These are phyloP conservation scores for Syndactyla subalaris DNA, from an alignment of 2,797 vertebrate species.

Conservation along the genomic window DNA sequence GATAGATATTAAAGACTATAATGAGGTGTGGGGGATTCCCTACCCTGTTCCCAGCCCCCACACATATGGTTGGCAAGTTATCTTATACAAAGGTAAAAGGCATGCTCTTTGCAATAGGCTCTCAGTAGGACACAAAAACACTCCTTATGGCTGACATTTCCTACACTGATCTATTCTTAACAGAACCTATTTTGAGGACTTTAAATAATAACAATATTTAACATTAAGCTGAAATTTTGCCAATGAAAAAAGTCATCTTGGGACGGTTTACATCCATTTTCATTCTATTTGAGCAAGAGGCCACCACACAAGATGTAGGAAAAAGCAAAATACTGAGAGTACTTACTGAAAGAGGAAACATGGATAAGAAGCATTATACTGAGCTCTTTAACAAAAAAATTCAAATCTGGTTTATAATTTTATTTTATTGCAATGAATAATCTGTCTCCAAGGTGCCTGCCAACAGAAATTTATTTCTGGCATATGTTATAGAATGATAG, in stretches of 20 bases:
- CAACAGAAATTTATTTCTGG: background rate
- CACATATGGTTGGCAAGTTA: background rate
- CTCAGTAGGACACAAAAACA: background rate
- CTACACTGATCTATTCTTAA: background rate
- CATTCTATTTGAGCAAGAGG: background rate
- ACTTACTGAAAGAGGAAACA: background rate
- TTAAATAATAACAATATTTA: background rate
- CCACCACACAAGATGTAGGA: accelerated
- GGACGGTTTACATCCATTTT: background rate
- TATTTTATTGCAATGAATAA: background rate
- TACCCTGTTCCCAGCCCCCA: background rate
- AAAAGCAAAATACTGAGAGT: background rate
- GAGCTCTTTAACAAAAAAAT: background rate
- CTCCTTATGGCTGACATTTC: background rate
- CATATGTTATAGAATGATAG: background rate
- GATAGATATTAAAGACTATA: slow-evolving; percentile 39
- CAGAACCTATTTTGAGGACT: background rate
- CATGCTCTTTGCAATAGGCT: background rate
- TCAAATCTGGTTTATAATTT: background rate
- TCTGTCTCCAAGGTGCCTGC: background rate
- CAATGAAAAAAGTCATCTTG: background rate
- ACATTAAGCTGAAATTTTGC: background rate
- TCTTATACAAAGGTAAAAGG: background rate
- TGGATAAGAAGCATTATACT: background rate
- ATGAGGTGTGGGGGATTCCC: background rate